phyloP scores from a whole-genome alignment of 2,888 invertebrate genomes.

The Tipula vernalis region DNA sequence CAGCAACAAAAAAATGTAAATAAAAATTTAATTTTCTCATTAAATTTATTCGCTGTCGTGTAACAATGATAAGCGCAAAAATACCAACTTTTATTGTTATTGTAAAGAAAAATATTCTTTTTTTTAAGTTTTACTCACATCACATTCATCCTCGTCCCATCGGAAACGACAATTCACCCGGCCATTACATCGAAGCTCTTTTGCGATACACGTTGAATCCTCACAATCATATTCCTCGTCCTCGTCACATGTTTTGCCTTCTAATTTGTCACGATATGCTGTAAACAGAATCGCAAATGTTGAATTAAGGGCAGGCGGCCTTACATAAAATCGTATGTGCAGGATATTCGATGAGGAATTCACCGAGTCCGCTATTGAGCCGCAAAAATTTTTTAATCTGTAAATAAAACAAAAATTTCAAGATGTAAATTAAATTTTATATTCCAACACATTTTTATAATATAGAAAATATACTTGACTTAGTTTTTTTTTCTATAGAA shows the following conservation, averaged over 20 bases:
- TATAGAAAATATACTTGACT: background rate
- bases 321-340: constrained; percentile 61
- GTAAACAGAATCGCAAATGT: constrained; percentile 61
- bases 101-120: background rate
- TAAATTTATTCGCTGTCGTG: background rate
- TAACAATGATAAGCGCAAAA: background rate
- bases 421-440: background rate
- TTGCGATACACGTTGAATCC: constrained; percentile 73
- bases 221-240: constrained; percentile 68
- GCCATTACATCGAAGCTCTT: constrained; percentile 54
- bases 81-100: background rate
- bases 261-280: constrained; percentile 51
- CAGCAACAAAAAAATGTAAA: background rate
- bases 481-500: background rate
- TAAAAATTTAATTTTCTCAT: background rate
- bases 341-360: constrained; percentile 53
- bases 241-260: constrained; percentile 32
- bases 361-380: constrained; percentile 71
- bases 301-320: constrained; percentile 46
- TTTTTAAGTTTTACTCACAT: background rate
- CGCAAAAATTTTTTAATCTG: constrained; percentile 64
- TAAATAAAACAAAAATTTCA: constrained; percentile 6
- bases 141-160: constrained; percentile 52
- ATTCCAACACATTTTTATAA: no score
- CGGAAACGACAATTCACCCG: constrained; percentile 69